These are phyloP conservation scores for Lasioglossum villosulum DNA, from an alignment of 2,888 invertebrate species.

Conservation along the genomic window DNA sequence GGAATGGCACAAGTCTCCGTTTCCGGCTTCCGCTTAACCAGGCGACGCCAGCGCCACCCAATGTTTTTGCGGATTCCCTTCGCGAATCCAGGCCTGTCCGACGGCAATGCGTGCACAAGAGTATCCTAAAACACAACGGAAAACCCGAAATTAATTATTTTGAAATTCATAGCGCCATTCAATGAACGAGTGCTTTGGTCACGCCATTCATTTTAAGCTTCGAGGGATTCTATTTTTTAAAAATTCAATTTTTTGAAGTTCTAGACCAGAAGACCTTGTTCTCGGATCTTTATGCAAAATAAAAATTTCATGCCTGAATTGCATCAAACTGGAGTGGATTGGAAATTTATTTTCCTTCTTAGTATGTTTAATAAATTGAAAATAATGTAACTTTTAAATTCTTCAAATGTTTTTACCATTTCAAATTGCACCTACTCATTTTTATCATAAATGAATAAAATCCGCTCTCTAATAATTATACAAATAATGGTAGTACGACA, in stretches of 20 bases:
- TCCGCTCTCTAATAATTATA: neutral
- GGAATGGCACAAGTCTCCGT: slow-evolving; percentile 94
- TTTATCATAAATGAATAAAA: too few species aligned
- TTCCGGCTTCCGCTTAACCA: slow-evolving; percentile 93
- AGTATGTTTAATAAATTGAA: too few species aligned
- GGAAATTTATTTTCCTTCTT: too few species aligned
- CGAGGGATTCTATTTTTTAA: neutral
- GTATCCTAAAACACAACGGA: slow-evolving; percentile 88
- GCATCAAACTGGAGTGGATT: too few species aligned
- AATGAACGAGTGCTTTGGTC: neutral
- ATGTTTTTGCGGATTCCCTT: slow-evolving; percentile 94
- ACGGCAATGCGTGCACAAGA: slow-evolving; percentile 88
- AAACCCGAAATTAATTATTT: neutral
- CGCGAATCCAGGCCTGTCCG: slow-evolving; percentile 90
- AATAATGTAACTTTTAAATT: too few species aligned
- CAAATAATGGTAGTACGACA: neutral
- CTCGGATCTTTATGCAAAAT: too few species aligned
- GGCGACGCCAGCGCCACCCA: slow-evolving; percentile 93
- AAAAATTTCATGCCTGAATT: too few species aligned
- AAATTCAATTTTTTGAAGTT: neutral
- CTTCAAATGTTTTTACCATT: too few species aligned
- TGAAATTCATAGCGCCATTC: neutral
- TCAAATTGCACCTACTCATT: too few species aligned
- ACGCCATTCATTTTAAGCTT: neutral
- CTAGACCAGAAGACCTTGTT: neutral